Evolutionary conservation across 2,797 vertebrate genomes (phyloP).

Genomic region (Takifugu ocellatus): DNA sequence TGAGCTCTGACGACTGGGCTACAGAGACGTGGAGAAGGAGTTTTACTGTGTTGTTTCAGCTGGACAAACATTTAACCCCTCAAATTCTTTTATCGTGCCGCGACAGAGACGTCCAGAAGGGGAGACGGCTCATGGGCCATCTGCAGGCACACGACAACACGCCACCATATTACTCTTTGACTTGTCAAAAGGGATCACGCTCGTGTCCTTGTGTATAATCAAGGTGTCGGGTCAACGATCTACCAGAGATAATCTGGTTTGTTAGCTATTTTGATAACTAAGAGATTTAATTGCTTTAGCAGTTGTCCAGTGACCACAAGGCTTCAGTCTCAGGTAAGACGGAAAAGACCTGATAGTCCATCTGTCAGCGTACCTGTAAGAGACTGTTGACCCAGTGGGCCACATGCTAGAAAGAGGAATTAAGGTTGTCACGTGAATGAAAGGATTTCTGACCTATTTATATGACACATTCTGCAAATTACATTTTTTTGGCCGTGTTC

Average conservation of each 20-base stretch:
- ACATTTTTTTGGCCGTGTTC: neutral
- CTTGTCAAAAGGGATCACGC: constrained; percentile 7
- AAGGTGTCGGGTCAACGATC: too few species aligned
- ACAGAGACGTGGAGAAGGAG: constrained; percentile 68
- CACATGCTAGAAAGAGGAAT: constrained; percentile 48
- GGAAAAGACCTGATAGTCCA: constrained; percentile 56
- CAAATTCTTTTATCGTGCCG: constrained; percentile 59
- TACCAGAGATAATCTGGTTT: too few species aligned
- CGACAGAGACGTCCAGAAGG: constrained; percentile 45
- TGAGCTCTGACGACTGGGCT: constrained; percentile 81
- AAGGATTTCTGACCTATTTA: constrained; percentile 28
- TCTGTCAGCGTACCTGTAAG: constrained; percentile 58
- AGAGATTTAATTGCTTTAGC: too few species aligned
- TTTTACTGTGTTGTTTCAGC: constrained; percentile 78
- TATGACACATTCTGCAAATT: constrained; percentile 4
- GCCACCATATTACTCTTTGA: constrained; percentile 24
- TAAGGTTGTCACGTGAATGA: constrained; percentile 29
- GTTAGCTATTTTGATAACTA: too few species aligned
- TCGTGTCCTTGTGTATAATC: too few species aligned
- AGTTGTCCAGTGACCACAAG: constrained; percentile 35
- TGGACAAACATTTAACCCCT: constrained; percentile 75
- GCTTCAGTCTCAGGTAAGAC: constrained; percentile 59
- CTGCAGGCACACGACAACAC: constrained; percentile 40
- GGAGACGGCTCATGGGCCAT: constrained; percentile 52
- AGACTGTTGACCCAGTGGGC: constrained; percentile 34